Evolutionary conservation across 2,888 invertebrate genomes (phyloP), one percentile per base, ranked within the genome.

Genomic region (Idaea dimidiata): DNA sequence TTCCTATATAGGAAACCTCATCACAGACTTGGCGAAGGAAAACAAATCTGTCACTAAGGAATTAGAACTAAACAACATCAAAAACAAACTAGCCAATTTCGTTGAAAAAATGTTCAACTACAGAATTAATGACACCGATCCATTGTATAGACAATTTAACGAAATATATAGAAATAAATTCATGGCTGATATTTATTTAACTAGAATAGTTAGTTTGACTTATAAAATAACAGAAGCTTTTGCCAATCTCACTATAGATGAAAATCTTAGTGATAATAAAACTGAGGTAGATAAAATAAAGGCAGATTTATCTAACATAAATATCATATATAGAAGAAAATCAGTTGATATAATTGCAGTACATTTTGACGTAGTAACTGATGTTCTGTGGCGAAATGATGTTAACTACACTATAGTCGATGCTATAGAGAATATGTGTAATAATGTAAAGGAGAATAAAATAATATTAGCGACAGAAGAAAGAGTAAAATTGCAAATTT

Each of bases 361-460:
- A 63, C 84, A 87, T 77, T 92, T 87, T 64, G 91, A 92, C 75
- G 57, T 87, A 1, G 66, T 92, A 63, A 91, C 89, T 56, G 80
- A 88, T 65, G 60, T 84, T 0, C 16, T 91, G 57, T 82, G 83
- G 81, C 78, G 60, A 56, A 77, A 82, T 59, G 66, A 80, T 66
- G 74, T 79, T 2, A 75, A 79, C 60, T 83, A 81, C 62, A 80
- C 74, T 57, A 65, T 90, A n/a, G 70, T 78, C 0, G 72, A 84
- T 56, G 82, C 81, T 0, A 64, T 91, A 17, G 71, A 79, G 18
- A 62, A 66, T 16, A 76, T 80, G 67, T 92, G 92, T 65, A 67
- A 76, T 14, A 72, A 82, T 71, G 67, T 86, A 7, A 79, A 80
- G 62, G 75, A 66, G 7, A 86, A 87, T 72, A 72, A 74, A n/a